Evolutionary conservation across 2,888 invertebrate species (phyloP).

Genomic region (Stenoptilia bipunctidactyla): DNA sequence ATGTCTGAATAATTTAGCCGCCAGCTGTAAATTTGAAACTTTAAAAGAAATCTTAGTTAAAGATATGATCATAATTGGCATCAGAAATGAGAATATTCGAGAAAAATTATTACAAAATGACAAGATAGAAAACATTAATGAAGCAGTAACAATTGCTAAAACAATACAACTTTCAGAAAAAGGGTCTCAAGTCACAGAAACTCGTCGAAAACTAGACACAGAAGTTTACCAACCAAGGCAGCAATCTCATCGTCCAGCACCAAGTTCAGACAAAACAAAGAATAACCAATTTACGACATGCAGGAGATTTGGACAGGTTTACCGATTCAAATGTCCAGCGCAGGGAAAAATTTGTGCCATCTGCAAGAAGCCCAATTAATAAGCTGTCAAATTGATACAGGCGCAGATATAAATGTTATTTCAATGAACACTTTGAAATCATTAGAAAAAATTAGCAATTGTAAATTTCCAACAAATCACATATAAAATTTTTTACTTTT

Average conservation of each 20-base stretch:
- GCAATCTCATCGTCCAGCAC: background rate
- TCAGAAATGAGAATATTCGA: background rate
- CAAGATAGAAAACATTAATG: background rate
- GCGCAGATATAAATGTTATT: background rate
- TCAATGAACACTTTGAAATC: background rate
- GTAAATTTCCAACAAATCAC: background rate
- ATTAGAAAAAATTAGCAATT: background rate
- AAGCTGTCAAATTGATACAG: slow-evolving; percentile 1
- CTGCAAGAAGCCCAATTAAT: background rate
- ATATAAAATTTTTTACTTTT: background rate
- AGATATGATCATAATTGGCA: background rate
- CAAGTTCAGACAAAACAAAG: background rate
- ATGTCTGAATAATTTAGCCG: background rate
- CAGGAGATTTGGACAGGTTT: background rate
- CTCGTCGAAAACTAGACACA: background rate
- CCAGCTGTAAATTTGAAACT: background rate
- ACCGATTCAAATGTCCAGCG: slow-evolving; percentile 6
- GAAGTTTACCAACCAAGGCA: background rate
- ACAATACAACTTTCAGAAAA: slow-evolving; percentile 1
- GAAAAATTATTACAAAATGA: slow-evolving; percentile 1
- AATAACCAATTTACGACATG: background rate
- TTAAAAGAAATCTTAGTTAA: background rate
- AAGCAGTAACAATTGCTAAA: too few species aligned
- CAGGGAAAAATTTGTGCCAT: too few species aligned
- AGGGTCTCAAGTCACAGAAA: slow-evolving; percentile 1